Evolutionary conservation across 2,888 invertebrate genomes (phyloP), one percentile per base, ranked within the genome.

Genomic region (Balanococcus diminutus): DNA sequence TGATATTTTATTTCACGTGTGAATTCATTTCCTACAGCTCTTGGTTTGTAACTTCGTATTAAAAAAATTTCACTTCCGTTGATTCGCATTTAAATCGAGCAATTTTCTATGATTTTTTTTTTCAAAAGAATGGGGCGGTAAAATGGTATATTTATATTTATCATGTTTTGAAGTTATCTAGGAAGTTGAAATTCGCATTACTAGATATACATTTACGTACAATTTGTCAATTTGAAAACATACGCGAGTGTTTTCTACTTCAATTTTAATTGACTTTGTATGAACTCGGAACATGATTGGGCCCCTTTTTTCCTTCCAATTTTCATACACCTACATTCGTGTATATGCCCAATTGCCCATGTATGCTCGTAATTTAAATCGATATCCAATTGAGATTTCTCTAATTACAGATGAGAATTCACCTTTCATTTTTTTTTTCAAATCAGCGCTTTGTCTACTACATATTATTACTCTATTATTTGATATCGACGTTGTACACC

Each of bases 391-490:
- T 67, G 67, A 67, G 67, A 67, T 67, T 67, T 67, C 67, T 67
- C 67, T 67, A 67, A 67, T 67, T 67, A 67, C 67, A 2, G 28
- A 67, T 67, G 28, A 16, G 67, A 67, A 67, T 67, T 67, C 14
- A 67, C 67, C 67, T 67, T 67, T 67, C 67, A 31, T 67, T 67
- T 46, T 61, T 67, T 67, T 28, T 67, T 67, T 67, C 25, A 67
- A 31, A 67, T 67, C 67, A 67, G 28, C 25, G 28, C 67, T 28
- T 67, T 67, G 67, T 67, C 28, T 67, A 67, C 56, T 31, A n/a
- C n/a, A n/a, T n/a, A 67, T 67, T 67, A 67, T 67, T 67, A 67
- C 67, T 67, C 56, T 56, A 56, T 67, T 67, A 31, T 67, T 67
- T 67, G 67, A 31, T 67, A 67, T 67, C 28, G 67, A 67, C 28